Evolutionary conservation across 2,113 vertebrate genomes (phyloP), one percentile per base, ranked within the genome.

Genomic region (Chunga burmeisteri): DNA sequence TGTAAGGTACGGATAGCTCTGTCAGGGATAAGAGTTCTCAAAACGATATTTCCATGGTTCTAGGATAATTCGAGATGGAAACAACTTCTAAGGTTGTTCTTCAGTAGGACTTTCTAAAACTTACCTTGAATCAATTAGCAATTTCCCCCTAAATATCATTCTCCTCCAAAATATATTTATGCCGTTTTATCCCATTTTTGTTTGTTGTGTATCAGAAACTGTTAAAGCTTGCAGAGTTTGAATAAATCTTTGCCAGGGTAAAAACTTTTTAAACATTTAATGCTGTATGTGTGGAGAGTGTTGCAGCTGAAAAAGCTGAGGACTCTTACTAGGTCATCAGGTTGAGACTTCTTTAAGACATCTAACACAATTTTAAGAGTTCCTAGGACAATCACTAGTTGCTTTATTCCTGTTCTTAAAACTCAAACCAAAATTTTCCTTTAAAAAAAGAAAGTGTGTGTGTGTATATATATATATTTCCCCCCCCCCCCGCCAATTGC

Each of bases 381-480:
- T 67, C 38, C 10, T 19, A 29, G 44, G 26, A 21, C 21, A 56
- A 23, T 26, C 10, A 12, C n/a, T 70, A 63, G 6, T 78, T 66
- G 34, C 23, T 38, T 63, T 46, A 10, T 77, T 73, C 13, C 9
- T 25, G 6, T 52, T 75, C 30, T 67, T 86, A 70, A 75, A 59
- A 47, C 19, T 34, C 40, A 68, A 79, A 52, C 11, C 1, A 38
- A 78, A 27, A 17, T 18, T 90, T 40, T 52, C 2, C 0, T 71
- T 71, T 44, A 10, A 79, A 68, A 65, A 47, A n/a, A 38, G 38
- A 38, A 22, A 7, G 5, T 16, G 26, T 55, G 18, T 29, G 13
- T 47, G 4, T 50, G 1, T 50, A 2, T 61, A 1, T 53, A 3
- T 40, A 1, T n/a, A 5, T 55, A 7, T 44, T 18, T 5, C 11